These are phyloP conservation scores for Argyrosomus regius DNA, from an alignment of 2,797 vertebrate species.

Conservation along the genomic window DNA sequence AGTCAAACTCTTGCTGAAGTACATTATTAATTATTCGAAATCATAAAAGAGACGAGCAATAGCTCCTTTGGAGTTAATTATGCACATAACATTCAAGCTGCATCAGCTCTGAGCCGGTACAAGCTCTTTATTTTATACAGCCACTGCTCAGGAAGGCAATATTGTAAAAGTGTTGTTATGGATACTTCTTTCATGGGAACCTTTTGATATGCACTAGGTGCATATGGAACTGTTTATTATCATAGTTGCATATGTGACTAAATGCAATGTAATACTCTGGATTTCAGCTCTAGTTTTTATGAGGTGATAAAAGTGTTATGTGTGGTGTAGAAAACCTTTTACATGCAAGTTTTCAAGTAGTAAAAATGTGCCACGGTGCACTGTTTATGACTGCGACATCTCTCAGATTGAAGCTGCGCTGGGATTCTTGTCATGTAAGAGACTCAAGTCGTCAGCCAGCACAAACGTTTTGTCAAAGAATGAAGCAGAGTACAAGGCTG, in stretches of 20 bases:
- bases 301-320: no score
- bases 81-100: conserved; percentile 40
- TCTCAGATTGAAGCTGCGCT: not conserved
- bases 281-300: not conserved
- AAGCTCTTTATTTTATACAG: conserved; percentile 2
- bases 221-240: not conserved
- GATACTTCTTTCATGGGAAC: not conserved
- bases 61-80: conserved; percentile 46
- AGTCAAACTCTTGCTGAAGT: conserved; percentile 46
- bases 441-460: not conserved
- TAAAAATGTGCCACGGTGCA: no score
- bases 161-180: not conserved
- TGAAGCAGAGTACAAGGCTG: no score
- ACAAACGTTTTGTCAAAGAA: not conserved
- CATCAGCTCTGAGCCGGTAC: conserved; percentile 12
- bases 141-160: not conserved
- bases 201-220: conserved; percentile 1
- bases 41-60: conserved; percentile 47
- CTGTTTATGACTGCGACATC: no score
- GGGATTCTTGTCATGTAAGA: not conserved
- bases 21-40: conserved; percentile 48
- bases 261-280: not conserved
- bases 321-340: not conserved
- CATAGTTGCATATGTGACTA: not conserved
- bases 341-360: not conserved